These are phyloP conservation scores for Pristionchus exspectatus DNA, from an alignment of 2,888 invertebrate genomes.

Conservation along the genomic window DNA sequence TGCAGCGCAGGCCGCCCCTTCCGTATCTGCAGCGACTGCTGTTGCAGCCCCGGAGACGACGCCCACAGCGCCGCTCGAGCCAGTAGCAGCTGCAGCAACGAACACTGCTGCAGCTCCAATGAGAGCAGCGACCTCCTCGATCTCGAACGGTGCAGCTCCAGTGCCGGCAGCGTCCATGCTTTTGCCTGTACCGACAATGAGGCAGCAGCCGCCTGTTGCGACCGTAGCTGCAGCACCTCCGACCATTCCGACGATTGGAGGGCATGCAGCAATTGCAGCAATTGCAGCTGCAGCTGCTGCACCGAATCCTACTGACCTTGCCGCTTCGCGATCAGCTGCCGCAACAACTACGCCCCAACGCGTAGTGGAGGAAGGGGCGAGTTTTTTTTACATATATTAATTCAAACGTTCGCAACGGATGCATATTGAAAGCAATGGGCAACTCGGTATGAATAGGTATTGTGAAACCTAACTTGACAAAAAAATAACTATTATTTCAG, in stretches of 20 bases:
- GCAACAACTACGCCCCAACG: neutral
- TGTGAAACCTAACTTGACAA: neutral
- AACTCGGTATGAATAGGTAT: neutral
- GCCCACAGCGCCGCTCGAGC: too few species aligned
- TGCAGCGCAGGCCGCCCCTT: too few species aligned
- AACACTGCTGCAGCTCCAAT: neutral
- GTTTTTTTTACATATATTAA: neutral
- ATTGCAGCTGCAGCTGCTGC: too few species aligned
- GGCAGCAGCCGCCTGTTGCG: neutral
- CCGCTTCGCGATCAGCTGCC: neutral
- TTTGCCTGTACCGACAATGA: too few species aligned
- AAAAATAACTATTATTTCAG: neutral
- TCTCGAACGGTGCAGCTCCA: neutral
- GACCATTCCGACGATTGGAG: neutral
- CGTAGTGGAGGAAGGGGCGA: slow-evolving; percentile 11
- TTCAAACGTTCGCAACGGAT: too few species aligned
- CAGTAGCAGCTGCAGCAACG: neutral
- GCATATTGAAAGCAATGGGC: neutral
- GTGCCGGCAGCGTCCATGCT: too few species aligned
- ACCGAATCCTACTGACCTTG: neutral
- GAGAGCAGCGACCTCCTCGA: neutral
- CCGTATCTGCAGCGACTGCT: neutral
- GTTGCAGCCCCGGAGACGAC: too few species aligned
- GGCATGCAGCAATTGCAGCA: neutral
- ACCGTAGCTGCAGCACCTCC: neutral